Evolutionary conservation across 2,888 invertebrate genomes (phyloP).

Genomic region (Lathronympha strigana): DNA sequence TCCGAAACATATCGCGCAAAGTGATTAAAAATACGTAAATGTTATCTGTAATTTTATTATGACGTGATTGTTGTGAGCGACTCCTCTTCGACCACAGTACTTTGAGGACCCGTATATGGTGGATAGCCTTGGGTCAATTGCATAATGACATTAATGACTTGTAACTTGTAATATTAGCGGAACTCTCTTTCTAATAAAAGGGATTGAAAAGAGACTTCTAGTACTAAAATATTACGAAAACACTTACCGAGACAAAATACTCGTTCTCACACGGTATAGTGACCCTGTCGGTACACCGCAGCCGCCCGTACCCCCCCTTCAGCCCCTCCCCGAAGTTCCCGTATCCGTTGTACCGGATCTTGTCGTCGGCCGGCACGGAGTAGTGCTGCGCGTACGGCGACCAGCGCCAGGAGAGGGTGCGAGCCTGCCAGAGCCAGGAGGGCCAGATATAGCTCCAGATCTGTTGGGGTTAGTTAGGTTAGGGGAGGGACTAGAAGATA

Average conservation of each 20-base stretch:
- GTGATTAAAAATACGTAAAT: too few relatives aligned
- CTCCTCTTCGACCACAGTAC: too few relatives aligned
- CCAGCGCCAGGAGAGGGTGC: constrained; percentile 61
- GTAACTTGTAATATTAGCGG: too few relatives aligned
- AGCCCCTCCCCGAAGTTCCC: constrained; percentile 68
- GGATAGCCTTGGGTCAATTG: too few relatives aligned
- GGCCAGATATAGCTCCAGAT: constrained; percentile 77
- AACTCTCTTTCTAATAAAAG: background rate
- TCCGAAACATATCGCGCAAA: too few relatives aligned
- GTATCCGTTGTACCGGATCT: constrained; percentile 70
- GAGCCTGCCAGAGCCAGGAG: constrained; percentile 66
- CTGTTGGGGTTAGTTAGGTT: constrained; percentile 59
- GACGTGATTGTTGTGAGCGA: too few relatives aligned
- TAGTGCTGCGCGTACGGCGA: constrained; percentile 77
- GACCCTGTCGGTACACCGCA: constrained; percentile 88
- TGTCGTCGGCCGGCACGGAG: constrained; percentile 51
- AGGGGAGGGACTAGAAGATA: constrained; percentile 51
- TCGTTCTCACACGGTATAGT: constrained; percentile 93
- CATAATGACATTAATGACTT: too few relatives aligned
- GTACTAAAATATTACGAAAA: background rate
- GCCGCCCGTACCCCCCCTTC: constrained; percentile 61
- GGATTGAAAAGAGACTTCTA: too few relatives aligned
- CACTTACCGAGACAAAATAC: constrained; percentile 89
- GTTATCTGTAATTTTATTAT: too few relatives aligned
- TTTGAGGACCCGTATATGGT: too few relatives aligned